phyloP scores from a whole-genome alignment of 2,888 invertebrate species.

The Bimastos eiseni region DNA sequence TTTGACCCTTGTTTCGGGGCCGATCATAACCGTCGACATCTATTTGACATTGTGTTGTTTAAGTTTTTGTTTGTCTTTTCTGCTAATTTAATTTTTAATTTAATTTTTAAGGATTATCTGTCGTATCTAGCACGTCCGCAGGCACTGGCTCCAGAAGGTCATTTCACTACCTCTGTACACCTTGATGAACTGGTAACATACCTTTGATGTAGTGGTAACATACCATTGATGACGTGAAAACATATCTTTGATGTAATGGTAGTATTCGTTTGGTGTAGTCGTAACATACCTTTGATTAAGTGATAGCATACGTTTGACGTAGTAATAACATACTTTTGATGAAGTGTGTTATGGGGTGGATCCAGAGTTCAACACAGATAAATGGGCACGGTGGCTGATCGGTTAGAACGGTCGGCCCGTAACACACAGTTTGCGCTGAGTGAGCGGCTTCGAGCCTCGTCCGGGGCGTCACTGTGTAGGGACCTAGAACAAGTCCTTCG shows the following conservation, averaged over 20 bases:
- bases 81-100: background rate
- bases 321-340: background rate
- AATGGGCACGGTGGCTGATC: too few species aligned
- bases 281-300: too few species aligned
- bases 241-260: background rate
- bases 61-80: background rate
- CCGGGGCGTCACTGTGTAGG: too few species aligned
- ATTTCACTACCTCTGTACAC: constrained; percentile 23
- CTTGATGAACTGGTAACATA: constrained; percentile 23
- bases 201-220: background rate
- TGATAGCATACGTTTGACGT: background rate
- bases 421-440: too few species aligned
- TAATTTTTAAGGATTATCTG: background rate
- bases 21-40: background rate
- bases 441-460: too few species aligned
- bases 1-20: background rate
- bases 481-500: too few species aligned
- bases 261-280: too few species aligned
- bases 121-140: constrained; percentile 19
- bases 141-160: background rate
- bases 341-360: background rate
- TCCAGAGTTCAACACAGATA: background rate
- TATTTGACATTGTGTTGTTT: background rate
- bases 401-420: too few species aligned
- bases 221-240: background rate